Base-by-base conservation (phyloP, 2,113 vertebrate genomes). In the Sardina pilchardus region DNA sequence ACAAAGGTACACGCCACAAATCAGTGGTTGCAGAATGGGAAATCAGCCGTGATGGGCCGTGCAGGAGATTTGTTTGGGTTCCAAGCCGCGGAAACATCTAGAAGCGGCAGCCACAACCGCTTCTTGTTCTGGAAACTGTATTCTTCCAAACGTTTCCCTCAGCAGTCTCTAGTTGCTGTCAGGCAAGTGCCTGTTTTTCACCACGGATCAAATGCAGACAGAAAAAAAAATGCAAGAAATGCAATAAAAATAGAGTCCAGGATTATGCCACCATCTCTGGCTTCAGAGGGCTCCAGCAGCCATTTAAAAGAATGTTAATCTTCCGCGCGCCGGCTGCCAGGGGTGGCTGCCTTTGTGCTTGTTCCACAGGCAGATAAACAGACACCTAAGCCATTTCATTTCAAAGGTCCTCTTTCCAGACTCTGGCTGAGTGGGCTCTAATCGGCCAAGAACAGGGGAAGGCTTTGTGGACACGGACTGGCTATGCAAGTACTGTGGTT, bases 341-440 rank as follows among this genome's bases (percentile, higher is more conserved):
- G 50, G 59, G n/a, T 19, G 47, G 82, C 82, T 87, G 47, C 67
- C 90, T 93, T 90, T 85, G 39, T 83, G 84, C 89, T 89, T 90
- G 59, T 91, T 93, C 88, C 86, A 83, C 86, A 83, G 89, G 84
- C 90, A 75, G 89, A 93, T 94, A 91, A 94, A 91, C 87, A 83
- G 85, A 92, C 84, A 85, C 84, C 88, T 90, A 90, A 92, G 91
- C 89, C 88, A 78, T 83, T 89, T 93, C 85, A 86, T 89, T 91
- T 91, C 90, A 89, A 89, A 91, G 89, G 83, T 88, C 90, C 86
- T 91, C 48, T 89, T 93, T 88, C 90, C 90, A 90, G 91, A 80
- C 91, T 45, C 84, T 75, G 85, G 89, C 87, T 85, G 86, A 91
- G 89, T 83, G 87, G 88, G 91, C 92, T 91, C 82, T 92, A 91